Percentiles rank a stretch among this genome's conserved stretches.
These are phyloP conservation scores for Lycaon pictus DNA, from an alignment of 2,113 vertebrate species.

Conservation along the genomic window DNA sequence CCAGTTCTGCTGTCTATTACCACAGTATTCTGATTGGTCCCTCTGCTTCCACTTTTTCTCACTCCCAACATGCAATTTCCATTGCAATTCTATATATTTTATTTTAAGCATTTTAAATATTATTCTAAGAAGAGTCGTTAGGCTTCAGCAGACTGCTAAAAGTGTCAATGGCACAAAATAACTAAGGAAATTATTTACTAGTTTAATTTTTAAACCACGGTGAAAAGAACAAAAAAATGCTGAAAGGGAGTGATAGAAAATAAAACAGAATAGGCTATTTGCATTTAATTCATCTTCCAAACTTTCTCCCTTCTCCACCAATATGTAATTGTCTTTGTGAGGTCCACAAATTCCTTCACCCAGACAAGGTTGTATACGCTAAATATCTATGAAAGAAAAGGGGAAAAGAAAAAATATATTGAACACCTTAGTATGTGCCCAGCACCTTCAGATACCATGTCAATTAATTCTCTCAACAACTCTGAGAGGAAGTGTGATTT, in stretches of 20 bases:
- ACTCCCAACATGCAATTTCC: neutral
- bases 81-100: neutral
- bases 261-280: neutral
- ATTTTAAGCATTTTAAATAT: slow-evolving; percentile 1
- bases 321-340: neutral
- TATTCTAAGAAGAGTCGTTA: neutral
- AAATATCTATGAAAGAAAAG: neutral
- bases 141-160: neutral
- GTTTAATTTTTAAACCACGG: neutral
- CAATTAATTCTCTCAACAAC: neutral
- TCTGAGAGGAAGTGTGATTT: neutral
- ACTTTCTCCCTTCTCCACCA: neutral
- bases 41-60: neutral
- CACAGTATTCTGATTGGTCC: neutral
- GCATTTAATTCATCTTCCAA: neutral
- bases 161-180: neutral
- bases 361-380: neutral
- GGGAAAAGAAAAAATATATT: neutral
- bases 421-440: neutral
- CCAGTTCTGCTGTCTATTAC: neutral
- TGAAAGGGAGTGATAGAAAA: neutral
- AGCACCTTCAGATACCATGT: neutral
- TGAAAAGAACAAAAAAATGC: neutral
- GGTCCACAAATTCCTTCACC: neutral
- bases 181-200: neutral